Conservation (phyloP, 2,888 invertebrate genomes). For the Stenodema calcarata region DNA sequence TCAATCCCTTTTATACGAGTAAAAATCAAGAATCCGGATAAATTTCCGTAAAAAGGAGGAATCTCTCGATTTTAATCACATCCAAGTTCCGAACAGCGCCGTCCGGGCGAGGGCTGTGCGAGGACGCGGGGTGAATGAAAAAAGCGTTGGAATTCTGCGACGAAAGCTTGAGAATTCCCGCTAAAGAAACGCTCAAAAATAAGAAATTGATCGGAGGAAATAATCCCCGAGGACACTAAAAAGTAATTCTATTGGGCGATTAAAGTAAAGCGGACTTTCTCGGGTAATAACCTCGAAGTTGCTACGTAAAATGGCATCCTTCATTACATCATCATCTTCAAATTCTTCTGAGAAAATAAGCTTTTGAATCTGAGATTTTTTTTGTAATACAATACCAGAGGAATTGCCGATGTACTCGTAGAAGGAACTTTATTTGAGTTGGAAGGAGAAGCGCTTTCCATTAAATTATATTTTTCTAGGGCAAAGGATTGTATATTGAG, state of each 20-base stretch:
- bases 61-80: too few relatives aligned
- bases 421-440: neutral
- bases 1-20: too few relatives aligned
- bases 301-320: neutral
- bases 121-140: neutral
- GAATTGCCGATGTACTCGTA: neutral
- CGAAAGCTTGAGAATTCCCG: neutral
- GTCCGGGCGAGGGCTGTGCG: too few relatives aligned
- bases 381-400: neutral
- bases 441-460: too few relatives aligned
- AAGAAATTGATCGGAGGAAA: neutral
- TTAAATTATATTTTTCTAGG: too few relatives aligned
- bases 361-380: neutral
- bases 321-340: neutral
- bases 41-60: too few relatives aligned
- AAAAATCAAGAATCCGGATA: too few relatives aligned
- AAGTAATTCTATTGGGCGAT: conserved; percentile 11
- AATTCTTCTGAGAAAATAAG: neutral
- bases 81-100: too few relatives aligned
- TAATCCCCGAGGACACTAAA: neutral
- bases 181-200: neutral
- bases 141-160: neutral
- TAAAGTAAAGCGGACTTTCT: neutral
- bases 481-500: too few relatives aligned
- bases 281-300: neutral